These are phyloP conservation scores for Morelia viridis DNA, from an alignment of 2,797 vertebrate species.

Conservation along the genomic window DNA sequence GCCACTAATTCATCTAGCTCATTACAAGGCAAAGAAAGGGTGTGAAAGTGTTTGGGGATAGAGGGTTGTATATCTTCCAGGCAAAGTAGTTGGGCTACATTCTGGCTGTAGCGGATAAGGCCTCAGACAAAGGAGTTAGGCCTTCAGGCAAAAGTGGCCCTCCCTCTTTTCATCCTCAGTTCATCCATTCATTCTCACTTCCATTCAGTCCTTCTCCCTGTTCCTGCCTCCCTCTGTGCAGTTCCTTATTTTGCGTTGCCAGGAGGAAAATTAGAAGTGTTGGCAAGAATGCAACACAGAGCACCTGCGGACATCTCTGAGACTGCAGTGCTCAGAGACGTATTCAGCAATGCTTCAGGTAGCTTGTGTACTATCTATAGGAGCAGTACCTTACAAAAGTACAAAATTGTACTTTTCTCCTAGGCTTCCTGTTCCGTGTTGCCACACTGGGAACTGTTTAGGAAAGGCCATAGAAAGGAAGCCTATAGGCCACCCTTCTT, in stretches of 20 bases:
- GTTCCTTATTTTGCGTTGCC: not conserved
- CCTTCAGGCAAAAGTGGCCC: not conserved
- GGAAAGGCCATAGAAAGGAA: not conserved
- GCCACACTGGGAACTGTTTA: not conserved
- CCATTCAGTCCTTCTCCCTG: not conserved
- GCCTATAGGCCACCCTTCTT: too few relatives aligned
- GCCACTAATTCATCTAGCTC: not conserved
- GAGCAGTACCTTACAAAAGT: not conserved
- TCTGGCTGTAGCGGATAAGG: not conserved
- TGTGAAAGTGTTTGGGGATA: not conserved
- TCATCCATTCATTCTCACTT: not conserved
- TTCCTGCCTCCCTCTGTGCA: not conserved
- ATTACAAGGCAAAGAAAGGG: not conserved
- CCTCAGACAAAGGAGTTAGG: not conserved
- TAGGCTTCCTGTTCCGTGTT: not conserved
- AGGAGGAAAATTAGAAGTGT: not conserved
- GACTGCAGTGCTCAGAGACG: not conserved
- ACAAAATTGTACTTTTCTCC: not conserved
- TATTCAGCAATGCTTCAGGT: not conserved
- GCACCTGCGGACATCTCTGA: too few relatives aligned
- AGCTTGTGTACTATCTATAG: not conserved
- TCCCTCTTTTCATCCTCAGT: not conserved
- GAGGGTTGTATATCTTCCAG: not conserved
- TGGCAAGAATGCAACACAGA: not conserved
- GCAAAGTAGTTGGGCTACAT: not conserved